Evolutionary conservation across 1,140 invertebrate genomes (phyloP).

Genomic region (Cataglyphis hispanica): DNA sequence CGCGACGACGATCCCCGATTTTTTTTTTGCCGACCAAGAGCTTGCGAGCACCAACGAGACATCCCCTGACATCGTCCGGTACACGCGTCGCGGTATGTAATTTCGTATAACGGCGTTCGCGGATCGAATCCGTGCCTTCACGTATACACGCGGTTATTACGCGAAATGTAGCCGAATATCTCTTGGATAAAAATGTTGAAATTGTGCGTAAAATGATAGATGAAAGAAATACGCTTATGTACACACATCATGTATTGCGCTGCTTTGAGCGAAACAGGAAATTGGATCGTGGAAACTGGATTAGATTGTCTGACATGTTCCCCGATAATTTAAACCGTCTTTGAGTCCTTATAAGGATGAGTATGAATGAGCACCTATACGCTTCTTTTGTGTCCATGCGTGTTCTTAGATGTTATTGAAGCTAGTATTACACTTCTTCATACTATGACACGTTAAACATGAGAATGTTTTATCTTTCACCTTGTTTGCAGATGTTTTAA

Average conservation of each 20-base stretch:
- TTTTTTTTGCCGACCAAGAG: neutral
- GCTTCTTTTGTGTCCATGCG: neutral
- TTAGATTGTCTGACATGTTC: conserved; percentile 24
- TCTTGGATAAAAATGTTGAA: neutral
- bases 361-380: neutral
- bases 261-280: neutral
- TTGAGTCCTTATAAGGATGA: neutral
- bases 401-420: neutral
- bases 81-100: neutral
- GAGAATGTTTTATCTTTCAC: neutral
- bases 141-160: neutral
- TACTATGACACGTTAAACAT: neutral
- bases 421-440: neutral
- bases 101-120: neutral
- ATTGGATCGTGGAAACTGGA: conserved; percentile 30
- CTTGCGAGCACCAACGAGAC: neutral
- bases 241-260: neutral
- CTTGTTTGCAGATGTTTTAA: neutral
- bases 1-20: neutral
- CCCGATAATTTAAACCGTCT: neutral
- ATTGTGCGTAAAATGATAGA: conserved; percentile 25
- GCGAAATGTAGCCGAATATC: neutral
- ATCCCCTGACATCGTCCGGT: neutral
- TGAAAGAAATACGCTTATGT: neutral
- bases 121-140: neutral